Evolutionary conservation across 2,888 invertebrate genomes (phyloP).

Genomic region (Chymomyza fuscimana): DNA sequence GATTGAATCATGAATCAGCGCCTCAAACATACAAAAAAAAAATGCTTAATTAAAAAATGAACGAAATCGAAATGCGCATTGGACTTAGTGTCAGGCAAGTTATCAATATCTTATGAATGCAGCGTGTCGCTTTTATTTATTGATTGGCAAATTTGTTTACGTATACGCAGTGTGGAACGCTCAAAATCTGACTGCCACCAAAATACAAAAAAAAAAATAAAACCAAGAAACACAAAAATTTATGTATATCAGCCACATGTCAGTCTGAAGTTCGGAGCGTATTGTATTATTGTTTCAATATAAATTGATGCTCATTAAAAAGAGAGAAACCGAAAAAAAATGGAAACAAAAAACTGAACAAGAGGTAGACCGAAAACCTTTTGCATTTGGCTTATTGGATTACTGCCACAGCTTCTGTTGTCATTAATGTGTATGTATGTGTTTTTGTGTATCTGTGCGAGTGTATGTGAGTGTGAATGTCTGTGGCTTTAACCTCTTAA

Average conservation of each 20-base stretch:
- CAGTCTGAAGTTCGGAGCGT: constrained; percentile 19
- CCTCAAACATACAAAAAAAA: not conserved
- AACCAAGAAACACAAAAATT: not conserved
- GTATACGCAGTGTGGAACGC: constrained; percentile 45
- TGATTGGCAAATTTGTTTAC: constrained; percentile 34
- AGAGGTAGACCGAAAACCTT: constrained; percentile 28
- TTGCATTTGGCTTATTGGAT: constrained; percentile 57
- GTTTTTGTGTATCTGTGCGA: not conserved
- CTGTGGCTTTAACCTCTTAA: constrained; percentile 46
- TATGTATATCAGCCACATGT: constrained; percentile 2
- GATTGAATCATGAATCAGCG: constrained; percentile 27
- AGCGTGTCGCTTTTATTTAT: constrained; percentile 39
- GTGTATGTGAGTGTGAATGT: not conserved
- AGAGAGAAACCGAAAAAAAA: constrained; percentile 7
- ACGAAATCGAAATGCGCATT: constrained; percentile 26
- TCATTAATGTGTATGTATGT: constrained; percentile 5
- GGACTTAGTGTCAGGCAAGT: constrained; percentile 13
- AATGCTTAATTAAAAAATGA: constrained; percentile 51
- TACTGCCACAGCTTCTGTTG: constrained; percentile 55
- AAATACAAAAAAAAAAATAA: not conserved
- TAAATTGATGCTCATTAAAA: constrained; percentile 62
- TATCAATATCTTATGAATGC: not conserved
- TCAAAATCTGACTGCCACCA: not conserved
- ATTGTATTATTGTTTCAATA: constrained; percentile 50
- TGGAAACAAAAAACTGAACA: constrained; percentile 24